phyloP scores from a whole-genome alignment of 2,888 invertebrate genomes.

The Tachystola acroxantha region DNA sequence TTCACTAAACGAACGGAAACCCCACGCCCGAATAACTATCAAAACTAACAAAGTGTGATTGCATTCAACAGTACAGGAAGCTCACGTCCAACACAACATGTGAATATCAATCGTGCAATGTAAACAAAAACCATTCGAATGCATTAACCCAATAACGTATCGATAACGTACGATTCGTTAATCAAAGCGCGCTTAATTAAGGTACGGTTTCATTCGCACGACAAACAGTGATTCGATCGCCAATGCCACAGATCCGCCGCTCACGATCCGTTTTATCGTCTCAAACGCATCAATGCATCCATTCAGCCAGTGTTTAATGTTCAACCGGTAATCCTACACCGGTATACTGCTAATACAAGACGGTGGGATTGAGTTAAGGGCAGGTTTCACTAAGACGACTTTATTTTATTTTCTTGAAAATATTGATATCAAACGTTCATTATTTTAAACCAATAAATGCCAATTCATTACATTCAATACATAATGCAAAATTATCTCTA shows the following conservation, averaged over 20 bases:
- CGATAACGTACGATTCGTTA: conserved; percentile 38
- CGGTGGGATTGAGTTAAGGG: conserved; percentile 30
- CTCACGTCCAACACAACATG: neutral
- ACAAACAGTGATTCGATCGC: conserved; percentile 21
- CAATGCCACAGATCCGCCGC: conserved; percentile 39
- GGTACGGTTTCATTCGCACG: conserved; percentile 42
- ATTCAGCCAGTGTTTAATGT: conserved; percentile 42
- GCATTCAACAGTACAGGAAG: conserved; percentile 1
- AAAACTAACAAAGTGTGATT: neutral
- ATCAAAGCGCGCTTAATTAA: conserved; percentile 48
- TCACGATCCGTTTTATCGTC: conserved; percentile 62
- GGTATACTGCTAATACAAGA: conserved; percentile 36
- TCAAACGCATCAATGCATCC: conserved; percentile 51
- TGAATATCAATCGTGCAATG: conserved; percentile 10
- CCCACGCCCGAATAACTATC: neutral
- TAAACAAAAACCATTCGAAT: conserved; percentile 36
- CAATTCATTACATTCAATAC: too few relatives aligned
- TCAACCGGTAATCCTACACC: conserved; percentile 41
- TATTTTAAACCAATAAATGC: too few relatives aligned
- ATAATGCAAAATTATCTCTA: too few relatives aligned
- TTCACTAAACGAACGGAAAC: too few relatives aligned
- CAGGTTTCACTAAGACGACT: conserved; percentile 12
- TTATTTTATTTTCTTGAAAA: too few relatives aligned
- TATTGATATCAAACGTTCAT: too few relatives aligned
- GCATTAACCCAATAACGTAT: conserved; percentile 43